Base-by-base conservation (phyloP, 2,888 invertebrate genomes). In the Nomada ferruginata region DNA sequence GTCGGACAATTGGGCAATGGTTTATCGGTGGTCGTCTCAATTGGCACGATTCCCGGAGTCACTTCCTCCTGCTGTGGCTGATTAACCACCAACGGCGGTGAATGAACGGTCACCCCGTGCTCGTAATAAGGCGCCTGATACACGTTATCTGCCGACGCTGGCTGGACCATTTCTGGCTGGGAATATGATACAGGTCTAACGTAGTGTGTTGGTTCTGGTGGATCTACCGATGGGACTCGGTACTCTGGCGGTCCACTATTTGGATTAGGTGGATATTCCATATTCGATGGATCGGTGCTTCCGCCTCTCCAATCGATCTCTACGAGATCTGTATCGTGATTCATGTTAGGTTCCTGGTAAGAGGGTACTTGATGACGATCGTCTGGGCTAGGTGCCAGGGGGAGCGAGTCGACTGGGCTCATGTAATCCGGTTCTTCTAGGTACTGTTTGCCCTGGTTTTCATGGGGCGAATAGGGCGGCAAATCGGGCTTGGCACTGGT, bases 21-120 rank as follows among this genome's bases (percentile, higher is more conserved):
- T 26, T 85, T 74, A 15, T 88, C 83, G 42, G 86, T 87, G 18
- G 82, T 87, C 11, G 76, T 82, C 23, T 79, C 78, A 13, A 71
- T 29, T 29, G 65, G 23, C 7, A 18, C 20, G 44, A 50, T 23
- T 15, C 0, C 20, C 10, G 52, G 2, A n/a, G 23, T 23, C 9
- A 15, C 11, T 5, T 59, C 52, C 60, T 20, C 53, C 5, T 69
- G 68, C 0, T 20, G 44, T 0, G 69, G 68, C 13, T 15, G 57
- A 75, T 81, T 57, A 61, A 26, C 64, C 10, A 61, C 57, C n/a
- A 66, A 20, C 11, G 79, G 29, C 7, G 79, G 73, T n/a, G 80
- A 10, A 18, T 76, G 65, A 10, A 79, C 2, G n/a, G 82, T 87
- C 1, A 66, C 55, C 5, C 79, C 1, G 0, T 76, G 29, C n/a